phyloP scores from a whole-genome alignment of 2,797 vertebrate species.

The Urosaurus nigricauda region DNA sequence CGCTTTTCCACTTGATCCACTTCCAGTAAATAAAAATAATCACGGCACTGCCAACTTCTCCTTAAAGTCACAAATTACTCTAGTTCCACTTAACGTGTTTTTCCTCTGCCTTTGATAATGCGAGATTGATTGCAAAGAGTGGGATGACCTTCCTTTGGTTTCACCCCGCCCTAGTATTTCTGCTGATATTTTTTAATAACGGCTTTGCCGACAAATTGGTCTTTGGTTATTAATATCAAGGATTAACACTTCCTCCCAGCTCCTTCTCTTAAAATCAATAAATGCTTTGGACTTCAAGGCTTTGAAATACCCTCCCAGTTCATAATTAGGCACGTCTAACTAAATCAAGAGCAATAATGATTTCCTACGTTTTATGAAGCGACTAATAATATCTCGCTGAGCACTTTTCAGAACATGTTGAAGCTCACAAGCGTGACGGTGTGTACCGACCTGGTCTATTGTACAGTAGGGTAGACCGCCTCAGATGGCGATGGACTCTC shows the following conservation, averaged over 20 bases:
- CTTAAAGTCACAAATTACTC: slow-evolving; percentile 61
- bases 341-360: slow-evolving; percentile 68
- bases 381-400: not conserved
- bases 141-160: slow-evolving; percentile 63
- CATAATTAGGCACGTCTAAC: slow-evolving; percentile 79
- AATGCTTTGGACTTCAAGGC: slow-evolving; percentile 65
- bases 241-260: slow-evolving; percentile 69
- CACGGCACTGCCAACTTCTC: slow-evolving; percentile 55
- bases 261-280: slow-evolving; percentile 79
- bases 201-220: slow-evolving; percentile 74
- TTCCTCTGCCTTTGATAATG: slow-evolving; percentile 67
- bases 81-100: slow-evolving; percentile 57
- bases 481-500: too few relatives aligned
- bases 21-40: slow-evolving; percentile 64
- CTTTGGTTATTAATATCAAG: slow-evolving; percentile 71
- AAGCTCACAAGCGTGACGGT: not conserved
- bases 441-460: not conserved
- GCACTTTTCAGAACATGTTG: not conserved
- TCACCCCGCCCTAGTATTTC: slow-evolving; percentile 62
- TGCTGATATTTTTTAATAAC: slow-evolving; percentile 77
- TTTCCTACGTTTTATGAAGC: slow-evolving; percentile 68
- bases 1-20: slow-evolving; percentile 61
- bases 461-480: too few relatives aligned
- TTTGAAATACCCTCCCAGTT: slow-evolving; percentile 67
- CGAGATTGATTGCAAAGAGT: slow-evolving; percentile 69